Evolutionary conservation across 2,113 vertebrate species (phyloP), one percentile per base, ranked within the genome.

Genomic region (Misgurnus mizolepis): DNA sequence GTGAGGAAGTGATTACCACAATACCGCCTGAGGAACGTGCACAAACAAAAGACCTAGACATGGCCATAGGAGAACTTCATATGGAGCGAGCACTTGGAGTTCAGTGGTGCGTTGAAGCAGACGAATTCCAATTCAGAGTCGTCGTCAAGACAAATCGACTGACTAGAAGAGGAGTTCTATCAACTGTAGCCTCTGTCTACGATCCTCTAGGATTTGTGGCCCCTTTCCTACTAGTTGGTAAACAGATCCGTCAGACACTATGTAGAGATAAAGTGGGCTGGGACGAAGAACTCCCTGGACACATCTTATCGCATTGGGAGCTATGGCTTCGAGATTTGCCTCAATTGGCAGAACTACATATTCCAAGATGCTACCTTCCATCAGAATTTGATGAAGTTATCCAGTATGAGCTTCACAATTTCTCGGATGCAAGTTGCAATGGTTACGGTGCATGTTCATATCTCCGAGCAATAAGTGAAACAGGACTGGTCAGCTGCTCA

Each of bases 21-120:
- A 27, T 74, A 53, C 0, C 17, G 78, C 58, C 4, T 68, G 9
- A 41, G 61, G 4, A 66, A 41, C 75, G 55, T 69, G 6, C 22
- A 74, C 45, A 74, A 39, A 47, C 41, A 9, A 69, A 18, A 45
- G 67, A 69, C 15, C n/a, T 69, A 49, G 67, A 69, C 67, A 69
- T 69, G 43, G 4, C 67, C 7, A n/a, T 69, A 15, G 40, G 12
- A 69, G 41, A 47, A 8, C 43, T 69, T 18, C 67, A 69, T 41
- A 17, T 69, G 8, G n/a, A 80, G 69, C 5, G 70, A 74, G 60
- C 60, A 71, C 74, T 78, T 73, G 79, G 75, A 71, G 81, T 78
- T 50, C 66, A 82, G 74, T 70, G 41, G 41, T 69, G 67, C 39
- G 67, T 69, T 69, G 74, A 80, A 75, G 71, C 67, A 39, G 67